Percentiles rank a stretch among this genome's conserved stretches.
Evolutionary conservation across 1,140 invertebrate genomes (phyloP).

Genomic region (Papilio polytes): DNA sequence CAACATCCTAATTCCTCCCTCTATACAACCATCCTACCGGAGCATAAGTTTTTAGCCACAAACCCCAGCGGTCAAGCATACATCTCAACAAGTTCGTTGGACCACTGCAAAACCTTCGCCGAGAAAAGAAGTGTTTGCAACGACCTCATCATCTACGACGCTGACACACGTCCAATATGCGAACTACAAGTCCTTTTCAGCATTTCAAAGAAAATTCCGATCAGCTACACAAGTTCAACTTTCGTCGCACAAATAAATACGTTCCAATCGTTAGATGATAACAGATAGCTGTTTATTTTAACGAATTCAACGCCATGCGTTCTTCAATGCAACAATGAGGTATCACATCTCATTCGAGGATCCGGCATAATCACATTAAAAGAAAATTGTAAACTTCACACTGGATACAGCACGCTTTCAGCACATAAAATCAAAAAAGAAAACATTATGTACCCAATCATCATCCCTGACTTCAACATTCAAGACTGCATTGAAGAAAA

Average conservation of each 20-base stretch:
- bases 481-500: constrained; percentile 38
- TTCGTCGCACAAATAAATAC: constrained; percentile 50
- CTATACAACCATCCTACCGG: constrained; percentile 35
- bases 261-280: constrained; percentile 42
- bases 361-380: constrained; percentile 45
- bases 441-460: constrained; percentile 33
- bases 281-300: constrained; percentile 53
- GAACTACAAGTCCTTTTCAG: constrained; percentile 47
- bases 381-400: constrained; percentile 46
- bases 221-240: constrained; percentile 43
- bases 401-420: constrained; percentile 44
- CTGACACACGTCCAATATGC: constrained; percentile 45
- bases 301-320: constrained; percentile 33
- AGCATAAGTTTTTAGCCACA: constrained; percentile 52
- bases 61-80: constrained; percentile 47
- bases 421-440: constrained; percentile 15
- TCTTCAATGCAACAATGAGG: constrained; percentile 46
- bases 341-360: constrained; percentile 44
- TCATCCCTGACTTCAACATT: constrained; percentile 30
- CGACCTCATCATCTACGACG: constrained; percentile 45
- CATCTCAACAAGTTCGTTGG: constrained; percentile 46
- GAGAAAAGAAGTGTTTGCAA: constrained; percentile 45
- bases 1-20: constrained; percentile 46
- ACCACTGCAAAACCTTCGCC: constrained; percentile 47
- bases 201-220: constrained; percentile 39